phyloP scores from a whole-genome alignment of 2,797 vertebrate species.

The Galago senegalensis region DNA sequence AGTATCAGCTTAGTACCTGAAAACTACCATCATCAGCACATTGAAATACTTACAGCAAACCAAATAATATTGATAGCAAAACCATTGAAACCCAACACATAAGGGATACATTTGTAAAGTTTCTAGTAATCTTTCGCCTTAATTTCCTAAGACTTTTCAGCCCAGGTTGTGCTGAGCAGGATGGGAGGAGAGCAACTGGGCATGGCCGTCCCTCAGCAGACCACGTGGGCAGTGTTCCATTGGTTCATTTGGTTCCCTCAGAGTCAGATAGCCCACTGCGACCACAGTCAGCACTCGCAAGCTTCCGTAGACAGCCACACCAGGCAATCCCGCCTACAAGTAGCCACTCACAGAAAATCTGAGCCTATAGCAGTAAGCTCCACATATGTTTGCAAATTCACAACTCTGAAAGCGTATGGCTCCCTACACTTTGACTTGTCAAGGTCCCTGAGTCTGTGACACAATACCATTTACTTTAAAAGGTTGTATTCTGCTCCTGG shows the following conservation, averaged over 20 bases:
- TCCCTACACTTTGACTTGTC: background rate
- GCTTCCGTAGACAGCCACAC: background rate
- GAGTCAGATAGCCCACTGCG: background rate
- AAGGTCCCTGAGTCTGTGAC: background rate
- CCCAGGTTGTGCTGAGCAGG: background rate
- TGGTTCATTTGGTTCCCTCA: background rate
- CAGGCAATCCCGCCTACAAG: background rate
- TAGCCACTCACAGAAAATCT: too few relatives aligned
- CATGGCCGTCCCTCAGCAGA: background rate
- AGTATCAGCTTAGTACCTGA: background rate
- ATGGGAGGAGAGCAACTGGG: background rate
- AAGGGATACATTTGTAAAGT: background rate
- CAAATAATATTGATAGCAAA: background rate
- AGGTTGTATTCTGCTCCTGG: slow-evolving; percentile 32
- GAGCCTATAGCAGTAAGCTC: background rate
- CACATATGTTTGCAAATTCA: background rate
- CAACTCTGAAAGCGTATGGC: background rate
- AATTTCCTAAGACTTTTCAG: background rate
- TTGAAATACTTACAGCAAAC: background rate
- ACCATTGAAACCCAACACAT: background rate
- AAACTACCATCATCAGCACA: background rate
- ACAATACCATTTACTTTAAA: background rate
- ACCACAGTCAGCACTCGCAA: background rate
- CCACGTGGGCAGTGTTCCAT: background rate
- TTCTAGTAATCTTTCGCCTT: background rate